Evolutionary conservation across 2,113 vertebrate genomes (phyloP), one percentile per base, ranked within the genome.

Genomic region (Octodon degus): DNA sequence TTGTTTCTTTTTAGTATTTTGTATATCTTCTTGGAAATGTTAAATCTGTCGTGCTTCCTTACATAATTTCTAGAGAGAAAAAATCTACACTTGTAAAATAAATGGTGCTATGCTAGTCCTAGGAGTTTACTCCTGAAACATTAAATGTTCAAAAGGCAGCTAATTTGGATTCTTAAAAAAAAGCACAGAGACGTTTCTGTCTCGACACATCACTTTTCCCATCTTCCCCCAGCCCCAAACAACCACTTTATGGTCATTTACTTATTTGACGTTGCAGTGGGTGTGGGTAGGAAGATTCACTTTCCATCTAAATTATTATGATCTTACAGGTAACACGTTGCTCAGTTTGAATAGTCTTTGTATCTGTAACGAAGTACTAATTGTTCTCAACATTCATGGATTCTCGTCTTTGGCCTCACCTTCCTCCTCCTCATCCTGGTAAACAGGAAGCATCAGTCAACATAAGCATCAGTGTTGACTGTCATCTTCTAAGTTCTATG

Each of bases 1-100:
- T 85, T 91, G 53, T 91, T 82, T 82, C 32, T 91, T 91, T 89
- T 90, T 53, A 55, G 81, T 80, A 82, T 32, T 79, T 84, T 92
- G 68, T 60, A 40, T 93, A 92, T 81, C 58, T 84, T 93, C 50
- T 89, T 47, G 19, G 3, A 80, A 53, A 37, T 74, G 27, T 91
- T 62, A 82, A 47, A 30, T 55, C 25, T 50, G 37, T 25, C 2
- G 19, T 22, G 2, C 10, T 81, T 91, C 95, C 12, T 88, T 58
- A 53, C 63, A 72, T 83, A 89, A 93, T 76, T 92, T 90, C 55
- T 93, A 40, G 1, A 87, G 12, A 86, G 19, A 43, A 16, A 89
- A 24, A 7, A 34, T 37, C 25, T 72, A 58, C 2, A 72, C 11
- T 92, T 19, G 40, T 5, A 67, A 88, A 34, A 80, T 89, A 91